Base-by-base conservation (phyloP, 92 coral and sea anemone species). In the Porites rus region DNA sequence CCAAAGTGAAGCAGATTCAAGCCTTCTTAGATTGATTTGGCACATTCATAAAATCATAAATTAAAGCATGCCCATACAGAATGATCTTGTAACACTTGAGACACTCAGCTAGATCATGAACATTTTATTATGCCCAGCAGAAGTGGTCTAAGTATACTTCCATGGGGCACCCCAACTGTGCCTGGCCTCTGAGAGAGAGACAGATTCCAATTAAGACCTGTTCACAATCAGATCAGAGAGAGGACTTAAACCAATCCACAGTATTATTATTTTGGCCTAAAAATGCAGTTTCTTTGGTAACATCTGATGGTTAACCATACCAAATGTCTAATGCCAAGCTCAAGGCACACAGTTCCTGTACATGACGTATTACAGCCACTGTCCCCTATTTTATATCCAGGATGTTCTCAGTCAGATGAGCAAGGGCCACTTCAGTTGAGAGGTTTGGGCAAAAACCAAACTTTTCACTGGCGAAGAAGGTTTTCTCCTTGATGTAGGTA, bases 391-490 rank as follows among this genome's bases (percentile, higher is more conserved):
- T 38, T 10, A 21, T 69, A 17, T 83, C 67, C 53, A 53, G n/a
- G 20, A 83, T 83, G 81, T 53, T 83, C 19, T 83, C 87, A 83
- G 87, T 83, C 10, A 83, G 75, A 59, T 83, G 81, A 69, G 87
- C 84, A 38, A 80, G 69, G 22, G 38, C 21, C 81, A 60, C 19
- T 61, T 74, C 62, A 51, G 62, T 50, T 74, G 78, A 53, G 11
- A 51, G 62, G 78, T 51, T 74, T 74, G 78, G 62, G 62, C 78
- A 22, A 74, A 51, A 74, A 74, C 72, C 82, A 78, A 83, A 72
- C 51, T 83, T 80, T 69, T 83, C 70, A 62, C 52, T 53, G 12
- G 81, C 56, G 0, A 83, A 51, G 54, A 83, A 31, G 16, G 59
- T 72, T 25, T 66, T 80, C 84, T 80, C 76, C 38, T 80, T 80